phyloP scores from a whole-genome alignment of 2,888 invertebrate genomes.

The Apantesis nais region DNA sequence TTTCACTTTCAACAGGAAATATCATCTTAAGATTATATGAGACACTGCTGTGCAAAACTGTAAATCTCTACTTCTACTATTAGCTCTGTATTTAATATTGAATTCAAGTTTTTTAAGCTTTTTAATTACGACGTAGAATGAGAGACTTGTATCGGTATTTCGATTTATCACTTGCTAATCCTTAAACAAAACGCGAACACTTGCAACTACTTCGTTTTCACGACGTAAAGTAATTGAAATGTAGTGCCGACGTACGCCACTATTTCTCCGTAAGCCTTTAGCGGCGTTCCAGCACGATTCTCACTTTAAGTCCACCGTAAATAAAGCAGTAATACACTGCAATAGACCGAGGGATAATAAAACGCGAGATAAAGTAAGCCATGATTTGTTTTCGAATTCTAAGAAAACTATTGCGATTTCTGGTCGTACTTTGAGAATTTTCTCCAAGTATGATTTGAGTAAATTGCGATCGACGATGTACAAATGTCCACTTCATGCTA shows the following conservation, averaged over 20 bases:
- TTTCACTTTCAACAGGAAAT: no score
- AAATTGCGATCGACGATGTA: background rate
- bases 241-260: constrained; percentile 37
- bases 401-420: background rate
- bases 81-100: no score
- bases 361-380: background rate
- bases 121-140: background rate
- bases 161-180: background rate
- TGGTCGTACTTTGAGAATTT: background rate
- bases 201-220: constrained; percentile 24
- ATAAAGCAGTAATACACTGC: constrained; percentile 49
- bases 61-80: no score
- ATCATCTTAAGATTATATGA: no score
- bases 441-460: background rate
- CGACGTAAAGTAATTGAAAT: constrained; percentile 42
- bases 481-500: background rate
- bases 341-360: constrained; percentile 16
- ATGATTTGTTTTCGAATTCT: background rate
- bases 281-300: constrained; percentile 51
- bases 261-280: constrained; percentile 50
- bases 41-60: no score
- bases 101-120: no score
- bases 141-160: background rate
- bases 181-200: constrained; percentile 29
- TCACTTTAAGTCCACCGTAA: constrained; percentile 54